phyloP scores from a whole-genome alignment of 2,113 vertebrate species.

The Ceuthmochares aereus region DNA sequence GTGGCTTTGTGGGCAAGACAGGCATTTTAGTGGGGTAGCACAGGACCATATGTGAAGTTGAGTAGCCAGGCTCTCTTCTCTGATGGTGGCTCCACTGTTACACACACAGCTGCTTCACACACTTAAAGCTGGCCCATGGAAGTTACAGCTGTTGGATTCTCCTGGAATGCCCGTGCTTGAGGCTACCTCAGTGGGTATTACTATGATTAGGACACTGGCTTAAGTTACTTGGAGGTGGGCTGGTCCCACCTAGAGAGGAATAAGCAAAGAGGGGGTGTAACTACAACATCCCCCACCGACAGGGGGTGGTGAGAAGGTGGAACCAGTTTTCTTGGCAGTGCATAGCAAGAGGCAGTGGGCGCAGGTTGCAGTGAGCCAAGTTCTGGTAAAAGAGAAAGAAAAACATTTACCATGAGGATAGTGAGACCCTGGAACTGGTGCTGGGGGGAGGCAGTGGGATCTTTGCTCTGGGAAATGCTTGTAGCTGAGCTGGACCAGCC shows the following conservation, averaged over 20 bases:
- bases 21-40: neutral
- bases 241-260: neutral
- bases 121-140: neutral
- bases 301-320: neutral
- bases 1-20: too few species aligned
- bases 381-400: neutral
- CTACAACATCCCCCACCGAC: fast-evolving
- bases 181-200: neutral
- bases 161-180: neutral
- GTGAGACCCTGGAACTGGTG: neutral
- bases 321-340: neutral
- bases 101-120: neutral
- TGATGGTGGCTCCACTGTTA: neutral
- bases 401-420: neutral
- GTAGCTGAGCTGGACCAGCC: neutral
- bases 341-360: neutral
- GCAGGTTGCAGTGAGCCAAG: neutral
- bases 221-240: neutral
- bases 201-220: neutral
- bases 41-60: neutral
- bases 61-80: neutral
- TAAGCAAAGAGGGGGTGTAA: neutral
- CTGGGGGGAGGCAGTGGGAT: neutral
- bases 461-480: neutral
- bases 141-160: neutral